A percentile compares a stretch with the other conserved stretches of the same genome.
These are phyloP conservation scores for Manis crassicaudata DNA, from an alignment of 2,797 vertebrate genomes.

Conservation along the genomic window DNA sequence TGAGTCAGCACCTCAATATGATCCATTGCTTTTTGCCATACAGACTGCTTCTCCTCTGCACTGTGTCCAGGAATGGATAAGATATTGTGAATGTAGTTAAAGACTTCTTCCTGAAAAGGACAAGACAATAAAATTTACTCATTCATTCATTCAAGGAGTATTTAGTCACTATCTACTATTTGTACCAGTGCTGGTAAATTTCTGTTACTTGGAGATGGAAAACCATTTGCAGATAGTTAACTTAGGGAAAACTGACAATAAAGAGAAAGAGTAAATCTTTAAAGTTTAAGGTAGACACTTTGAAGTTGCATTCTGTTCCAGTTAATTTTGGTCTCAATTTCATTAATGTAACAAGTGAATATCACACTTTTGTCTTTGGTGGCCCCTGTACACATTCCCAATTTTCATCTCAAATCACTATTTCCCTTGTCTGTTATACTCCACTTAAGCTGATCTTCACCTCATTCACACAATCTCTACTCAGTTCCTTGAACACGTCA, in stretches of 20 bases:
- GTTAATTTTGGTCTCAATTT: constrained; percentile 30
- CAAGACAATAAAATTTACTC: constrained; percentile 35
- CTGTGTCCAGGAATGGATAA: constrained; percentile 95
- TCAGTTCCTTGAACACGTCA: background rate
- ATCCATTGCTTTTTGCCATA: constrained; percentile 91
- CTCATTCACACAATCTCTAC: background rate
- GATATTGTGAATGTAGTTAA: constrained; percentile 96
- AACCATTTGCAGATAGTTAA: constrained; percentile 9
- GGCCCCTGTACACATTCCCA: background rate
- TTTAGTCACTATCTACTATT: background rate
- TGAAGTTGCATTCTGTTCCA: background rate
- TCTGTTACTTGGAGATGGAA: background rate
- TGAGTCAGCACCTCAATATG: constrained; percentile 89
- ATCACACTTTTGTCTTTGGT: background rate
- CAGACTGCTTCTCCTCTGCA: constrained; percentile 91
- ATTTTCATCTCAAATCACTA: background rate
- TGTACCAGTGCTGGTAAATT: background rate
- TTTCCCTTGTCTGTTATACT: background rate
- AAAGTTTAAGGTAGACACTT: background rate
- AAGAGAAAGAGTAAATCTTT: background rate
- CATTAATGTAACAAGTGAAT: background rate
- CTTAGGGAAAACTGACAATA: background rate
- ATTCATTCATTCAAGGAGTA: background rate
- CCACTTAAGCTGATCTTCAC: background rate
- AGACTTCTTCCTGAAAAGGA: constrained; percentile 92